Evolutionary conservation across 2,113 vertebrate species (phyloP), one percentile per base, ranked within the genome.

Genomic region (Euleptes europaea): DNA sequence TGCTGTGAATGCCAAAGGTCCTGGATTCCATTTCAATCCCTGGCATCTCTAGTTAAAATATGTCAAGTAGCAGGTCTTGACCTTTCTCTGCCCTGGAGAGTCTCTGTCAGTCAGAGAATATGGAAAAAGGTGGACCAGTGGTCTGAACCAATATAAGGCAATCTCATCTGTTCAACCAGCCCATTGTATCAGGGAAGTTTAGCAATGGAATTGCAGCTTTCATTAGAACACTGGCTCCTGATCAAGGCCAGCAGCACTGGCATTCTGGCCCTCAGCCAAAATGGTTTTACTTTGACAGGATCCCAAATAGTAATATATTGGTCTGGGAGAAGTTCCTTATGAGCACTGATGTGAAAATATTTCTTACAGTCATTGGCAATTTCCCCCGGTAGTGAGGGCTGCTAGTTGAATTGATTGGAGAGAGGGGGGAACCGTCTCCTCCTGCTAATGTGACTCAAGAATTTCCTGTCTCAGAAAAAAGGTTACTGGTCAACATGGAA

Each of bases 311-410:
- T 28, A 23, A 89, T 84, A 74, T 54, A 85, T 91, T 75, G 13
- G 4, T 44, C 78, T 40, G 60, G 1, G 14, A 42, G 3, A 0
- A 78, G 80, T 73, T 80, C 78, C 86, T 91, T 63, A 0, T 8
- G 2, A 89, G 80, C 0, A 0, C 72, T 0, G 0, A 28, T 31
- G 51, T 21, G 84, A 60, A 79, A 71, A 72, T 70, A 65, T 90
- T 91, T 86, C 84, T 69, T 9, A 28, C 57, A 78, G 86, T 80
- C 84, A 2, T 70, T 88, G 88, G 84, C 90, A 77, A 44, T 65
- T 88, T 81, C 78, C 84, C 51, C 49, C 2, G 87, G 89, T 89
- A 92, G 86, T 67, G 49, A 19, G 83, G 73, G 72, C 75, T 75
- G 84, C 21, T 4, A 0, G 75, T 85, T 82, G 74, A 85, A 89